A percentile compares a stretch with the other conserved stretches of the same genome.
Evolutionary conservation across 2,113 vertebrate genomes (phyloP).

Genomic region (Cromileptes altivelis): DNA sequence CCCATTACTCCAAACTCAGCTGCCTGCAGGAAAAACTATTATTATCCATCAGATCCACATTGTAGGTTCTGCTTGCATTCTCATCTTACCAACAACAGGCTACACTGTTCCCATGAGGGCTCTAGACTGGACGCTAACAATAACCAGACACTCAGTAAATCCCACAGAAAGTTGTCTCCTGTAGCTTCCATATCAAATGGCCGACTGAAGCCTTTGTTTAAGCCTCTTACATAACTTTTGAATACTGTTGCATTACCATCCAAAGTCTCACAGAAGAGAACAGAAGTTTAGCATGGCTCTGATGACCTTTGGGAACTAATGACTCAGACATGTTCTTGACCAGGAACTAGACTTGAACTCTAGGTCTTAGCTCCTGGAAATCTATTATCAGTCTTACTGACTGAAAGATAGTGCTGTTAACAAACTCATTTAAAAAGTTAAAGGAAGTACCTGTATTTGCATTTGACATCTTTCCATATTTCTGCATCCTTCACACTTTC

Average conservation of each 20-base stretch:
- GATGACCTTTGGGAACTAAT: neutral
- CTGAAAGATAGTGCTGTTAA: neutral
- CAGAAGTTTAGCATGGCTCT: neutral
- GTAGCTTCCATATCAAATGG: neutral
- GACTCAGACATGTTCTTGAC: slow-evolving; percentile 6
- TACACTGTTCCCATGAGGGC: neutral
- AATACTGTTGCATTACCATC: neutral
- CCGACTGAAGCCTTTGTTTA: neutral
- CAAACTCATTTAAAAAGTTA: neutral
- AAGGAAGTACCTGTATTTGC: neutral
- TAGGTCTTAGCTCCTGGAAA: neutral
- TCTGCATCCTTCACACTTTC: neutral
- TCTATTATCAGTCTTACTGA: neutral
- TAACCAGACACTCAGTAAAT: slow-evolving; percentile 27
- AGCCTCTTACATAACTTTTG: neutral
- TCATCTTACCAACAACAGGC: slow-evolving; percentile 31
- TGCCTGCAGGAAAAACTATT: neutral
- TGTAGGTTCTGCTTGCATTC: neutral
- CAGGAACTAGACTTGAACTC: neutral
- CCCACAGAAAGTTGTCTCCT: slow-evolving; percentile 9
- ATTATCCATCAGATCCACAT: slow-evolving; percentile 13
- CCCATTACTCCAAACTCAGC: slow-evolving; percentile 11
- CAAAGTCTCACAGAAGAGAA: neutral
- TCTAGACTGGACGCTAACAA: slow-evolving; percentile 31
- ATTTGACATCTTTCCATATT: neutral